Conservation (phyloP, 2,888 invertebrate species). For the Machimus atricapillus region DNA sequence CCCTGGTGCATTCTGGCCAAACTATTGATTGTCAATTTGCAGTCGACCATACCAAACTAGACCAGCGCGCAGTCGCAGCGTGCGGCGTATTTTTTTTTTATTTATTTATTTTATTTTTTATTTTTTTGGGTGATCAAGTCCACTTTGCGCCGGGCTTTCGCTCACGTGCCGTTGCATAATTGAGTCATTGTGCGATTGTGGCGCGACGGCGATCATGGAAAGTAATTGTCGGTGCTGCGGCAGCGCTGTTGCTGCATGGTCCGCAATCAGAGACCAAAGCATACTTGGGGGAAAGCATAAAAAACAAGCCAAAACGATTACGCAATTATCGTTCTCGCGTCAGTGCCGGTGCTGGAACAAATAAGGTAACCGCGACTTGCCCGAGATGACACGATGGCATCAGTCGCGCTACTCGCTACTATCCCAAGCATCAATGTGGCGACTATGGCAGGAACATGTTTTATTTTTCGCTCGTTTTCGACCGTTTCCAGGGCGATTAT, state of each 20-base stretch:
- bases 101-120: neutral
- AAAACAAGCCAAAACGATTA: neutral
- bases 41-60: neutral
- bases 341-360: neutral
- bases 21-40: neutral
- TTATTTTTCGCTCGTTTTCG: neutral
- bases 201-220: neutral
- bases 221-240: neutral
- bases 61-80: neutral
- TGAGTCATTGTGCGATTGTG: neutral
- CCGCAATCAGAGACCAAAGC: neutral
- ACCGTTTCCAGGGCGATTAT: constrained; percentile 12
- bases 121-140: constrained; percentile 13
- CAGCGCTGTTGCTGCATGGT: neutral
- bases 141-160: neutral
- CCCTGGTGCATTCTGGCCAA: neutral
- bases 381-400: neutral
- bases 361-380: neutral
- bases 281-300: neutral
- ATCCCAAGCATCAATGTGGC: neutral
- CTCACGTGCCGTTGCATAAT: neutral
- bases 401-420: neutral
- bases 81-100: no score
- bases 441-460: neutral
- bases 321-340: constrained; percentile 1